Percentiles rank a stretch among this genome's conserved stretches.
These are phyloP conservation scores for Morpho deidamia DNA, from an alignment of 2,888 invertebrate species.

Conservation along the genomic window DNA sequence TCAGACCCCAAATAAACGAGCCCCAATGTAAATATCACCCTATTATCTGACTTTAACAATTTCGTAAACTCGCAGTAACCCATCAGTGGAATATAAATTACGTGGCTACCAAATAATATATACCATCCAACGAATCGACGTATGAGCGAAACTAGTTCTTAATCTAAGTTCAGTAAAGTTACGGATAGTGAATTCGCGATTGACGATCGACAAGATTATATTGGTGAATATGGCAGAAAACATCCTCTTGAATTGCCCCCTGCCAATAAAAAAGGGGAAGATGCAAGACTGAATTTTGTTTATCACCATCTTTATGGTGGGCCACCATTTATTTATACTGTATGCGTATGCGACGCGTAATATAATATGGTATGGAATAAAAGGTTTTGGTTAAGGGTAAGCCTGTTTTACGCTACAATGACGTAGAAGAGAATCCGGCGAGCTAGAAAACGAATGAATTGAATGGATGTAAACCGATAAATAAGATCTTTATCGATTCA, in stretches of 20 bases:
- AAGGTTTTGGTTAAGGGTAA: constrained; percentile 55
- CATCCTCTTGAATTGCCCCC: constrained; percentile 74
- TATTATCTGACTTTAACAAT: constrained; percentile 76
- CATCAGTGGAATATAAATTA: constrained; percentile 74
- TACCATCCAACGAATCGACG: constrained; percentile 23
- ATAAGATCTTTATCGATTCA: constrained; percentile 13
- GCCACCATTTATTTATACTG: constrained; percentile 68
- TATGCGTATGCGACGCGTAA: constrained; percentile 64
- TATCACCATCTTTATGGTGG: constrained; percentile 75
- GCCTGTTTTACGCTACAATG: constrained; percentile 35
- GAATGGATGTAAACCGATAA: constrained; percentile 1
- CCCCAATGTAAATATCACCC: constrained; percentile 71
- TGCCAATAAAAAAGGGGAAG: constrained; percentile 74
- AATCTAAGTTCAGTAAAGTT: constrained; percentile 26
- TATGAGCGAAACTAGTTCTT: constrained; percentile 24
- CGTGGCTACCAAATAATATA: constrained; percentile 38
- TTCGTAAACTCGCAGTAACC: constrained; percentile 74
- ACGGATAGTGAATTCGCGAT: constrained; percentile 14
- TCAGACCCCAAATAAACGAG: constrained; percentile 61
- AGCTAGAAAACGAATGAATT: constrained; percentile 16
- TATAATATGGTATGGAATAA: constrained; percentile 63
- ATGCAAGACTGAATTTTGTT: constrained; percentile 72
- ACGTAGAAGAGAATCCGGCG: constrained; percentile 16
- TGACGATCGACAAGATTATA: constrained; percentile 25
- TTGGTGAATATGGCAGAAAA: constrained; percentile 58